Evolutionary conservation across 2,113 vertebrate species (phyloP).

Genomic region (Ploceus nigricollis): DNA sequence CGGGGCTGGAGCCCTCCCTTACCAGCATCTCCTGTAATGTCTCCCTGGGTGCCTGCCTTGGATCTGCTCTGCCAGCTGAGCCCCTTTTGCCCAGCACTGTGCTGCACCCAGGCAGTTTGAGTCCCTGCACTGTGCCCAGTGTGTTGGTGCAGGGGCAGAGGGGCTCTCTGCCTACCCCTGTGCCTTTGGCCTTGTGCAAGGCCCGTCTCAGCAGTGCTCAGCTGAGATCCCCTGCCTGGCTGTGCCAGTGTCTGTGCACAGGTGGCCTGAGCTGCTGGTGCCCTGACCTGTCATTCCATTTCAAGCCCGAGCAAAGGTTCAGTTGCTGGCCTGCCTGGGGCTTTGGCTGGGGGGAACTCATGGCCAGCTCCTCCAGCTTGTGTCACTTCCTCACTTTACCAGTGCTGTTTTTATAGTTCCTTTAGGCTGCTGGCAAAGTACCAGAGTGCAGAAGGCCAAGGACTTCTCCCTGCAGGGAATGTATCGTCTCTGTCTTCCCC

Average conservation of each 20-base stretch:
- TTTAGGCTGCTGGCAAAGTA: neutral
- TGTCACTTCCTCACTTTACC: neutral
- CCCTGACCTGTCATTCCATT: fast-evolving
- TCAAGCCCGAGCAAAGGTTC: fast-evolving
- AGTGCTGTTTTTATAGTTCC: neutral
- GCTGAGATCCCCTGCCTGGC: neutral
- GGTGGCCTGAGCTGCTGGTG: neutral
- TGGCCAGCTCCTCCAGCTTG: neutral
- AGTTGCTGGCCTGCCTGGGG: neutral
- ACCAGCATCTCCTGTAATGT: neutral
- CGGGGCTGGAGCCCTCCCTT: neutral
- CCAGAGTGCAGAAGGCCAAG: neutral
- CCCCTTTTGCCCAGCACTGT: neutral
- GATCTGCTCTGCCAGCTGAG: neutral
- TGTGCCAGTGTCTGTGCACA: fast-evolving
- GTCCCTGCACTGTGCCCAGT: fast-evolving
- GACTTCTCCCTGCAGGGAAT: neutral
- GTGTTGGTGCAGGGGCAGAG: neutral
- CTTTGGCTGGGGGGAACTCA: neutral
- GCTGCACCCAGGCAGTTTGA: neutral
- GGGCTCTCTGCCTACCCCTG: neutral
- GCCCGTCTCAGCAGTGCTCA: neutral
- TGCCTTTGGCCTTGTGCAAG: neutral
- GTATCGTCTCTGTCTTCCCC: neutral
- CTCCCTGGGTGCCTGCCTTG: neutral